Base-by-base conservation (phyloP, 2,113 vertebrate species). In the Protomyctophum bolini region DNA sequence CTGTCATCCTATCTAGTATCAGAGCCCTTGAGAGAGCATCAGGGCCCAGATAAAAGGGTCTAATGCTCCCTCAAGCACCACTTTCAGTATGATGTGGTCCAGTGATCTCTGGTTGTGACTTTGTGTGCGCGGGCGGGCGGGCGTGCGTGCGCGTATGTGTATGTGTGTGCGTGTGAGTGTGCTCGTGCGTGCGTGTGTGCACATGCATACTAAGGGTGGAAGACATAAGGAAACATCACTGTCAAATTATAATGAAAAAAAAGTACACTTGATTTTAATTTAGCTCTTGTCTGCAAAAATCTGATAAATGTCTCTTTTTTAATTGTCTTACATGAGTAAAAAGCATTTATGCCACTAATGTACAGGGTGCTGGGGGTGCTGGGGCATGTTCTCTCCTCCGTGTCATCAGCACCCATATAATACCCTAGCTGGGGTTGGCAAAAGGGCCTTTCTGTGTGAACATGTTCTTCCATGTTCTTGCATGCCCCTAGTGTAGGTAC, bases 31-130 rank as follows among this genome's bases (percentile, higher is more conserved):
- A 2, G 33, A 41, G 33, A 41, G 33, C 33, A 41, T 41, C 33
- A 41, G 33, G 33, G 33, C 33, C 33, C 33, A 41, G 33, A 41
- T 41, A 41, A 41, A 84, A 88, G 55, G 70, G 69, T 80, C 68
- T 60, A 48, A 62, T 78, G 21, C 48, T 12, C 62, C 69, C 73
- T 72, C 76, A 84, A 84, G 73, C 8, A 68, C 69, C 66, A 29
- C 60, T 80, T 75, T 81, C 66, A 76, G 59, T 54, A 6, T 54
- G 52, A 41, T 41, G 33, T 41, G 33, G 33, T 3, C 33, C 33
- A 41, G 3, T 41, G 33, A 41, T 41, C 33, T 41, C 33, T 41
- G 33, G 33, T 41, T 41, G 33, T 41, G 33, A 41, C 33, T 41
- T 41, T 12, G 11, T 54, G 6, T 54, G 45, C 4, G 33, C 4